Conservation (phyloP, 2,888 invertebrate species). For the Gryllus longicercus region DNA sequence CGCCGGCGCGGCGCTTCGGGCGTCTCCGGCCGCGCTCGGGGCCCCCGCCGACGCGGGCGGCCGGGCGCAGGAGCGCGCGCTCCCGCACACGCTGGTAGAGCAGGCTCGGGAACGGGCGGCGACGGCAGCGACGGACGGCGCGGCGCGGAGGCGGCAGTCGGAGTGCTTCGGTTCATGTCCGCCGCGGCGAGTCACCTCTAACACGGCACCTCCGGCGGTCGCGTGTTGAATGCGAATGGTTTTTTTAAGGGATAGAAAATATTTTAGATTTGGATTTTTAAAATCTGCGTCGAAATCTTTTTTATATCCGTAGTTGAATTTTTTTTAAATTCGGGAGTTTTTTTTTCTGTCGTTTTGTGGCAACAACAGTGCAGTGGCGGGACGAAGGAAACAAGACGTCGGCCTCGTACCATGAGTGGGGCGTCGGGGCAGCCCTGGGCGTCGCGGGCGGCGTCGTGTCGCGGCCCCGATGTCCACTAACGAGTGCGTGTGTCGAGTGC, state of each 20-base stretch:
- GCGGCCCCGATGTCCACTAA: neutral
- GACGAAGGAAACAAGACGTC: neutral
- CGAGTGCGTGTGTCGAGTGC: neutral
- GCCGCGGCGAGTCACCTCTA: neutral
- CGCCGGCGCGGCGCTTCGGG: neutral
- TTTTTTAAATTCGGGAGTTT: neutral
- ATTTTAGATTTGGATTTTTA: constrained; percentile 11
- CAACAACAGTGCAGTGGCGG: constrained; percentile 6
- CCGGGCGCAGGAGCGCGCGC: neutral
- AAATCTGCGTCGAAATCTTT: neutral
- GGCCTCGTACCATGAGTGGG: neutral
- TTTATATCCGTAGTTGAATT: neutral
- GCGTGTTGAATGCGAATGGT: neutral
- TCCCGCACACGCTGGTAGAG: neutral
- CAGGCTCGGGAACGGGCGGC: neutral
- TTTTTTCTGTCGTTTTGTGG: neutral
- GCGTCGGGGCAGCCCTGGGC: neutral
- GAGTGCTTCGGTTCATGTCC: neutral
- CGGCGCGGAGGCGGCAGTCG: neutral
- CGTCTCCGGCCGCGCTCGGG: neutral
- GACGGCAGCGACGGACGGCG: neutral
- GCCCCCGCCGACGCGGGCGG: neutral
- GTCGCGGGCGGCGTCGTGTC: neutral
- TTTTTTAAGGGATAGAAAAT: neutral
- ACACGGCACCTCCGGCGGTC: neutral